Evolutionary conservation across 2,113 vertebrate genomes (phyloP), one percentile per base, ranked within the genome.

Genomic region (Nymphicus hollandicus): DNA sequence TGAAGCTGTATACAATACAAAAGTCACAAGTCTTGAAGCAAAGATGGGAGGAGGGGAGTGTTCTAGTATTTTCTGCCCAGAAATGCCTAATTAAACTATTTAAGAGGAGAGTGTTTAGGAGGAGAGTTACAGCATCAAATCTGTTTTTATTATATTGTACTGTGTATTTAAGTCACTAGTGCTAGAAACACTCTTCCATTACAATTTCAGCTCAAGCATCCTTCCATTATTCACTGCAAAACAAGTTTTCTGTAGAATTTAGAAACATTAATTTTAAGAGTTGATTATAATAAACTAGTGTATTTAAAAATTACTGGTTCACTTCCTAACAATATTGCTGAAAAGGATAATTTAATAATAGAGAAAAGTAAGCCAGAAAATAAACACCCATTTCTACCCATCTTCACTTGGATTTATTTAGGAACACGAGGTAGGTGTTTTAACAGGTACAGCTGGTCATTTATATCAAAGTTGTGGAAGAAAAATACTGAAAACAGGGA

Each of bases 401-500:
- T 96, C 72, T 90, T 93, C 66, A 70, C 84, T 87, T 50, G 80
- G 86, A 89, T 81, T 93, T 94, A 53, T 92, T 96, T 92, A 88
- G 81, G 87, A 88, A 76, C 61, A 95, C 86, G 71, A 91, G 29
- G 14, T 17, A 72, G 65, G 90, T 81, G 81, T 95, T 95, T 94
- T 92, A 92, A 90, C 85, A 71, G 56, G 69, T 95, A 90, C 23
- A 35, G 41, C 35, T 80, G 56, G 25, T 65, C n/a, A 50, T 61
- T 85, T 71, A 11, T 33, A 60, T 47, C 28, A 71, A 44, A 82
- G 23, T 56, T 96, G 82, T 71, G 22, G 66, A 88, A 82, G 66
- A 58, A 82, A 50, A 95, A 35, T 33, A 70, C 7, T 80, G 56
- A 85, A 76, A 94, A 73, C 3, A 33, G 22, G 69, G 28, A 19